phyloP scores from a whole-genome alignment of 1,140 invertebrate species.

The Eciton burchellii region DNA sequence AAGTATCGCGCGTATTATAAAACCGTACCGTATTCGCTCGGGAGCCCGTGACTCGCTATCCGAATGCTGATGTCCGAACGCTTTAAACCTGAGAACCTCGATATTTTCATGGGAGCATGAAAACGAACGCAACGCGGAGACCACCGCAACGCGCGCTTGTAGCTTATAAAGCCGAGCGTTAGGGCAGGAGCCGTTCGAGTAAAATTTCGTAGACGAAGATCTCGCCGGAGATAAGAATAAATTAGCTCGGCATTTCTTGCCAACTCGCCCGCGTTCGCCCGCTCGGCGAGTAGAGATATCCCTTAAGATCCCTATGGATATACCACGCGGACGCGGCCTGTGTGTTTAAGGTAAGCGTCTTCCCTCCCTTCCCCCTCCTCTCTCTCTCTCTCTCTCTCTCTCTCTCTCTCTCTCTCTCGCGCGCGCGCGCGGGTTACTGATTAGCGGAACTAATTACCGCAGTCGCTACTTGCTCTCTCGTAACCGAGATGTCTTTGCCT shows the following conservation, averaged over 20 bases:
- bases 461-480: conserved; percentile 72
- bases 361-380: conserved; percentile 56
- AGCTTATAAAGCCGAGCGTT: neutral
- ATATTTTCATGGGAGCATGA: conserved; percentile 22
- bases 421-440: too few species aligned
- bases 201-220: conserved; percentile 55
- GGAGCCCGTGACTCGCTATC: too few species aligned
- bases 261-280: conserved; percentile 10
- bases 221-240: conserved; percentile 49
- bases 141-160: neutral
- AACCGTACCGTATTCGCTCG: too few species aligned
- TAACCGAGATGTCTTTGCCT: conserved; percentile 74
- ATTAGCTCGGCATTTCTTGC: conserved; percentile 46
- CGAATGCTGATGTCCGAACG: neutral
- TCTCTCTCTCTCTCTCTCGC: too few species aligned
- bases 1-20: too few species aligned
- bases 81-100: neutral
- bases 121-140: neutral
- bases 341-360: conserved; percentile 52
- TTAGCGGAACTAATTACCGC: conserved; percentile 81
- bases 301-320: conserved; percentile 62
- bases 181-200: conserved; percentile 8
- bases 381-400: too few species aligned
- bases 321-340: conserved; percentile 51
- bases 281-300: conserved; percentile 70